Conservation (phyloP, 2,888 invertebrate species). For the Cataglyphis rosenhaueri region DNA sequence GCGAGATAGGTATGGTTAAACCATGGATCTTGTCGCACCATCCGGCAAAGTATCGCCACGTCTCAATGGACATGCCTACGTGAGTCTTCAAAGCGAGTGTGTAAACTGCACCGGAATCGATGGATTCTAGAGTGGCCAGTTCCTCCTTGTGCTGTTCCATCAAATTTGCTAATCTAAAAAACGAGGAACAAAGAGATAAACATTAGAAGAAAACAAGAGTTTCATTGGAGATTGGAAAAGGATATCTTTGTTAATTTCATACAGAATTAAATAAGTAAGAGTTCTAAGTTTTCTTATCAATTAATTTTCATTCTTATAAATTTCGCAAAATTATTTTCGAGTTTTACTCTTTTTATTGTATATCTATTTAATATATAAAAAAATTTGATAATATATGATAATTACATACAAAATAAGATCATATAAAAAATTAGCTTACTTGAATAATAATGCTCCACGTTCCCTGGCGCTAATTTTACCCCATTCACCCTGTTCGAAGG, state of each 20-base stretch:
- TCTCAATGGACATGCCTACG: slow-evolving; percentile 98
- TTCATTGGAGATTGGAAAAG: neutral
- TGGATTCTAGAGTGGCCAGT: slow-evolving; percentile 96
- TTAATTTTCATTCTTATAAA: neutral
- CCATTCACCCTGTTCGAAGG: slow-evolving; percentile 96
- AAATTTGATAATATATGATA: neutral
- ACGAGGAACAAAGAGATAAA: neutral
- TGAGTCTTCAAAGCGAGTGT: slow-evolving; percentile 98
- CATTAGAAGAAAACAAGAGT: neutral
- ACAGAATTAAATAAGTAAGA: neutral
- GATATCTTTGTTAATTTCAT: neutral
- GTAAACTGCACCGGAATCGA: slow-evolving; percentile 98
- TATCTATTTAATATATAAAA: neutral
- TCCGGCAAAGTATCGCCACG: slow-evolving; percentile 98
- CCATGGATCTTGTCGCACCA: slow-evolving; percentile 99
- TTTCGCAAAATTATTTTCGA: neutral
- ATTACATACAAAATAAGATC: neutral
- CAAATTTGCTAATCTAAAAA: slow-evolving; percentile 93
- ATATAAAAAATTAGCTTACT: slow-evolving; percentile 85
- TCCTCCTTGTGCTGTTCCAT: slow-evolving; percentile 98
- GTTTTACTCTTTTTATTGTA: neutral
- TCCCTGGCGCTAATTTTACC: slow-evolving; percentile 97
- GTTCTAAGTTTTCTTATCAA: neutral
- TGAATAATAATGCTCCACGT: slow-evolving; percentile 93
- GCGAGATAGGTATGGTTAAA: slow-evolving; percentile 95